Conservation (phyloP, 37 sponge, comb jelly and placozoan genomes). For the Ianthella basta region DNA sequence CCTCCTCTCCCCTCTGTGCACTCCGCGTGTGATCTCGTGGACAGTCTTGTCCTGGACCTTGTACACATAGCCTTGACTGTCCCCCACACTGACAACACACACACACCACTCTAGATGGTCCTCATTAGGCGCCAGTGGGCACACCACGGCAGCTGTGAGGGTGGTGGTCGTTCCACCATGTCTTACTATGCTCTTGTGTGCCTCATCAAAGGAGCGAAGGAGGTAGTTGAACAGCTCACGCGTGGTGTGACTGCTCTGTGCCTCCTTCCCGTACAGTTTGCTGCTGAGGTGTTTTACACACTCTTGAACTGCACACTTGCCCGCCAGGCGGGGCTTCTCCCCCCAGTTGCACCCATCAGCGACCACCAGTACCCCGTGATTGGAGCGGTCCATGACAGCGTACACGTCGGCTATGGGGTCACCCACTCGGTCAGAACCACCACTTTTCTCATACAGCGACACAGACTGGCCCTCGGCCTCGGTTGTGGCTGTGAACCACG, state of each 20-base stretch:
- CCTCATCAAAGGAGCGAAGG: slow-evolving; percentile 67
- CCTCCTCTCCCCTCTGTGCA: slow-evolving; percentile 50
- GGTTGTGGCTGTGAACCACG: slow-evolving; percentile 62
- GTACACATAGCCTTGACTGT: slow-evolving; percentile 74
- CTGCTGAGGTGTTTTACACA: slow-evolving; percentile 58
- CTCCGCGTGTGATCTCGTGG: slow-evolving; percentile 71
- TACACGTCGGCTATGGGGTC: slow-evolving; percentile 90
- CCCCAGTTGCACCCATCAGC: slow-evolving; percentile 90
- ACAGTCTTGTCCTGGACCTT: slow-evolving; percentile 37
- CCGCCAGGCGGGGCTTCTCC: slow-evolving; percentile 76
- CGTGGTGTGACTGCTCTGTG: slow-evolving; percentile 2
- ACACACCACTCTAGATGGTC: slow-evolving; percentile 55
- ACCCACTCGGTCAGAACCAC: slow-evolving; percentile 56
- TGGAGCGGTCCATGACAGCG: slow-evolving; percentile 52
- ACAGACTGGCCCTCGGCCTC: slow-evolving; percentile 69
- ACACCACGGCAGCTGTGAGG: slow-evolving; percentile 68
- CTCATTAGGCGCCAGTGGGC: slow-evolving; percentile 42
- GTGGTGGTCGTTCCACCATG: slow-evolving; percentile 79
- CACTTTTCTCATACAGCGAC: slow-evolving; percentile 75
- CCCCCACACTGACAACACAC: slow-evolving; percentile 80
- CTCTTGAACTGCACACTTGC: slow-evolving; percentile 77
- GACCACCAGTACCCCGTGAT: slow-evolving; percentile 65
- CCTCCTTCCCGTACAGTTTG: slow-evolving; percentile 45
- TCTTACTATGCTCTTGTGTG: slow-evolving; percentile 71
- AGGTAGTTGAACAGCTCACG: slow-evolving; percentile 69